Evolutionary conservation across 2,113 vertebrate genomes (phyloP).

Genomic region (Chionis minor): DNA sequence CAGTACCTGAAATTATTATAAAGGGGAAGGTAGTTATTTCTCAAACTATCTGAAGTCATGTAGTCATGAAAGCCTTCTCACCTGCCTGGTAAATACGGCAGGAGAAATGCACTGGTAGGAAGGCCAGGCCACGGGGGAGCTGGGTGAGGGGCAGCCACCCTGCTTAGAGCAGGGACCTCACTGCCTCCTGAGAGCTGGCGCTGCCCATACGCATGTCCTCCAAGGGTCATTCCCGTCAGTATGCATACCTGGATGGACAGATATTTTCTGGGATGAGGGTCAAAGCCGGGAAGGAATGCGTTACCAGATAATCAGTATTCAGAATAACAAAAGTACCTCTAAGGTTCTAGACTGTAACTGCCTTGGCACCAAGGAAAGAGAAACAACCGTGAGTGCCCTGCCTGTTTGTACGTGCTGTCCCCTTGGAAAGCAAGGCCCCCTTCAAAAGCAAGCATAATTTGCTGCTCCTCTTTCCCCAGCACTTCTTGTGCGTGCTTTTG

Average conservation of each 20-base stretch:
- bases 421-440: not conserved
- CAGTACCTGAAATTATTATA: not conserved
- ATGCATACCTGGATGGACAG: not conserved
- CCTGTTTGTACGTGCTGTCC: not conserved
- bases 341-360: not conserved
- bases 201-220: not conserved
- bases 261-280: not conserved
- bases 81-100: not conserved
- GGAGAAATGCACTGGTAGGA: not conserved
- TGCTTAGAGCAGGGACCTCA: not conserved
- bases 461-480: not conserved
- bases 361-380: not conserved
- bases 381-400: not conserved
- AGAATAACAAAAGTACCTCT: not conserved
- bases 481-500: not conserved
- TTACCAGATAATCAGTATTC: not conserved
- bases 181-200: not conserved
- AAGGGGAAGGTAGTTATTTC: not conserved
- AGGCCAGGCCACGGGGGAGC: rapidly evolving
- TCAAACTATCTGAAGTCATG: not conserved
- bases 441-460: not conserved
- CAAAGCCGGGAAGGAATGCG: not conserved
- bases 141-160: not conserved
- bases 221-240: not conserved
- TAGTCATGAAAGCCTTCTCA: not conserved